Conservation (phyloP, 2,113 vertebrate species). For the Thalassarche chlororhynchos region DNA sequence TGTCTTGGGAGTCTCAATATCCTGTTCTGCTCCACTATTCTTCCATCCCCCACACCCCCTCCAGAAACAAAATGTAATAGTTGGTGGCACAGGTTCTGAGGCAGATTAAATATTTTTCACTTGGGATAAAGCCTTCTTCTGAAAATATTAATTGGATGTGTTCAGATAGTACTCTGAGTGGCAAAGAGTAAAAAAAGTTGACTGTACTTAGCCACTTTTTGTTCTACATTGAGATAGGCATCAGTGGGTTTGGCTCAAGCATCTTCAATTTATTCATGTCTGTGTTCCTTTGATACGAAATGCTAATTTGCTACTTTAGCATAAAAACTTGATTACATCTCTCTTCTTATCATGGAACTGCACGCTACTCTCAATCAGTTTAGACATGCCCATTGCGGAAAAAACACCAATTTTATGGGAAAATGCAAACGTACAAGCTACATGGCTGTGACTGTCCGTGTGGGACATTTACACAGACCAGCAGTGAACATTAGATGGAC, state of each 20-base stretch:
- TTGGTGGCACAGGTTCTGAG: neutral
- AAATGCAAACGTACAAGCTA: neutral
- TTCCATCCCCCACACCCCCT: neutral
- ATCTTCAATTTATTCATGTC: slow-evolving; percentile 11
- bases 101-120: neutral
- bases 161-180: neutral
- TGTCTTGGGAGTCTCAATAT: neutral
- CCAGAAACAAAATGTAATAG: neutral
- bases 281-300: slow-evolving; percentile 62
- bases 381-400: neutral
- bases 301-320: slow-evolving; percentile 59
- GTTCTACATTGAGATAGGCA: slow-evolving; percentile 37
- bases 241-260: slow-evolving; percentile 49
- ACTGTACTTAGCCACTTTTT: neutral
- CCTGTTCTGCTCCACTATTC: neutral
- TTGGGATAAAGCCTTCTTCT: neutral
- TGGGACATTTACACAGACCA: neutral
- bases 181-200: neutral
- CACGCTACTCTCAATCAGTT: neutral
- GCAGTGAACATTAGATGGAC: neutral
- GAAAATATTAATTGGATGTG: neutral
- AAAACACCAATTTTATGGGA: neutral
- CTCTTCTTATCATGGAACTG: slow-evolving; percentile 21
- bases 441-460: neutral
- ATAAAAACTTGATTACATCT: slow-evolving; percentile 62